Base-by-base conservation (phyloP, 2,113 vertebrate species). In the Mola mola region DNA sequence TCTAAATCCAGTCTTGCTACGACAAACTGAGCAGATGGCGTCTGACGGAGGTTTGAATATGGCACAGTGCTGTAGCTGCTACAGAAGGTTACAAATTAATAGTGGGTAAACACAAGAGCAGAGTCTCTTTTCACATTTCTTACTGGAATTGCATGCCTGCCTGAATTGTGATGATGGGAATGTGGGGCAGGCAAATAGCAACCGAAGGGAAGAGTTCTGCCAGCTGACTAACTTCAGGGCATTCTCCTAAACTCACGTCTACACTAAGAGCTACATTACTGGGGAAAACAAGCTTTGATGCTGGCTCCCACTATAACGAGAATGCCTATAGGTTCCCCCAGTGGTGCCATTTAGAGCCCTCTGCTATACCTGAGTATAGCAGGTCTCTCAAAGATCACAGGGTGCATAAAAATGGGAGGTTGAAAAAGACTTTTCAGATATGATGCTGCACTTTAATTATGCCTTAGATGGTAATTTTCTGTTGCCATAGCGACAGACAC, bases 401-500 rank as follows among this genome's bases (percentile, higher is more conserved):
- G 21, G 13, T 15, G 21, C n/a, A 49, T n/a, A 20, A 22, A 57
- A 34, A 38, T 33, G 24, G 65, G 12, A 21, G n/a, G 26, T 47
- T 41, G 46, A 22, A 37, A 38, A 50, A 21, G 5, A 57, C 37
- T 64, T 72, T 72, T 69, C 40, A 50, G 40, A 60, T 52, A 52
- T 50, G 8, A 26, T 55, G 15, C 49, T 34, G 46, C 50, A 78
- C 2, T 52, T 56, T 82, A 49, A 85, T 81, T 79, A 69, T 38
- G 22, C 57, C 59, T 53, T 67, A 47, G n/a, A 9, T 61, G 17
- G 63, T 62, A 50, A 83, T 82, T 69, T 78, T 16, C 33, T 52
- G 85, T 88, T 88, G 80, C 69, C 63, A 87, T 85, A 53, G 88
- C 21, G 50, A 90, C 60, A 47, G 46, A 49, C 73, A 72, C 53